phyloP scores from a whole-genome alignment of 2,113 vertebrate species.

The Oncorhynchus keta region DNA sequence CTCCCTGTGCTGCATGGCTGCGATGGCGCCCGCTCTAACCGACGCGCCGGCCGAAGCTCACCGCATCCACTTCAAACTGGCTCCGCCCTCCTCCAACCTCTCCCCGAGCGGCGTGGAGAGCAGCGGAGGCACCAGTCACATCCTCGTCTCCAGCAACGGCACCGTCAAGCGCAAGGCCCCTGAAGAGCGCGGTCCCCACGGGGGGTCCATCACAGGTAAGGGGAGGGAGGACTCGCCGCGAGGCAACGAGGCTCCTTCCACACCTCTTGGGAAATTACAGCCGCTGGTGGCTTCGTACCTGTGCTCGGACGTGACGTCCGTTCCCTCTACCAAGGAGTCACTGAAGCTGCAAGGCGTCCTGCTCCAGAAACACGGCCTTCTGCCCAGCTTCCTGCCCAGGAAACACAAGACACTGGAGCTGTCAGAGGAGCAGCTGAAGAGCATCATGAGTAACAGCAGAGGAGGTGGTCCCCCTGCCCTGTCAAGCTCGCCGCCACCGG shows the following conservation, averaged over 20 bases:
- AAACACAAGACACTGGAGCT: conserved; percentile 51
- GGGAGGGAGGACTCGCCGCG: no score
- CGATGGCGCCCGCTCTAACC: conserved; percentile 90
- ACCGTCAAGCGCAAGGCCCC: conserved; percentile 83
- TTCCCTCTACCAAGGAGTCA: conserved; percentile 73
- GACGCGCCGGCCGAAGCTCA: conserved; percentile 84
- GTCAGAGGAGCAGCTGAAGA: no score
- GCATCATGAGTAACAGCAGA: no score
- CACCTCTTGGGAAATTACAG: conserved; percentile 83
- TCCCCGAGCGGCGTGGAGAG: conserved; percentile 90
- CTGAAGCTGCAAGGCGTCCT: no score
- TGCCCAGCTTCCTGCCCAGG: conserved; percentile 78
- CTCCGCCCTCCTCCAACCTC: conserved; percentile 86
- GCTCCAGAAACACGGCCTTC: conserved; percentile 63
- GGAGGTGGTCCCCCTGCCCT: conserved; percentile 54
- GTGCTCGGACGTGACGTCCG: conserved; percentile 83
- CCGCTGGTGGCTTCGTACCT: conserved; percentile 83
- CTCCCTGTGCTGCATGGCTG: conserved; percentile 88
- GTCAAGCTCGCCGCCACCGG: conserved; percentile 74
- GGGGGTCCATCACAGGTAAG: no score
- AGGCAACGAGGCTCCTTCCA: conserved; percentile 67
- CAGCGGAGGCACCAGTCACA: conserved; percentile 92
- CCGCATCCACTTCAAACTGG: conserved; percentile 89
- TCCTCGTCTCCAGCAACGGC: conserved; percentile 89
- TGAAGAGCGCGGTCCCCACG: conserved; percentile 79